Conservation (phyloP, 37 sponge, comb jelly and placozoan genomes). For the Cladorhizidae sp. region DNA sequence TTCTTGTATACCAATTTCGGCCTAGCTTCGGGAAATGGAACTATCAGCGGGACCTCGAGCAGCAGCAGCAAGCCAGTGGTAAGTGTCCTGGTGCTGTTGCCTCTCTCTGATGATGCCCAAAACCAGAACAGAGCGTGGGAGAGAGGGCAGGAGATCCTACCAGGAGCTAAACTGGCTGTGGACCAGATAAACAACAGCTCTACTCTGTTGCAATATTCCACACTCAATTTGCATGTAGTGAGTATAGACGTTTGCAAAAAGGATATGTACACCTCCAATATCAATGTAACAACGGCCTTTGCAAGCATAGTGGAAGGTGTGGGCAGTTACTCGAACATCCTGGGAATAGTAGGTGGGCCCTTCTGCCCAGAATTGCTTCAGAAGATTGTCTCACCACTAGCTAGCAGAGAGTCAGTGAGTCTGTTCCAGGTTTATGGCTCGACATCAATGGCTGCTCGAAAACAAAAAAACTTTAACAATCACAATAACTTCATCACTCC, state of each 20-base stretch:
- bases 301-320: background rate
- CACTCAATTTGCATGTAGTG: background rate
- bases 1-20: too few species aligned
- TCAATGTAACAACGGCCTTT: background rate
- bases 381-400: slow-evolving; percentile 5
- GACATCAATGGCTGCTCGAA: background rate
- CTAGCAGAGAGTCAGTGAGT: slow-evolving; percentile 9
- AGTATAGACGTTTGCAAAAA: background rate
- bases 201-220: background rate
- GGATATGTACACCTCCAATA: background rate
- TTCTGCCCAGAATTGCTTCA: slow-evolving; percentile 7
- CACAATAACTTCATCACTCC: background rate
- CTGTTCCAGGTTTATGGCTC: slow-evolving; percentile 26
- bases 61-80: background rate
- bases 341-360: slow-evolving; percentile 21
- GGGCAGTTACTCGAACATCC: background rate
- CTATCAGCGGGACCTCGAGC: too few species aligned
- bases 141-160: slow-evolving; percentile 35
- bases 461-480: background rate
- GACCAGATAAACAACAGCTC: slow-evolving; percentile 38
- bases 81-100: background rate
- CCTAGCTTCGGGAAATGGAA: too few species aligned
- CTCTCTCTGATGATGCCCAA: background rate
- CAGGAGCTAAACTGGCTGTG: slow-evolving; percentile 34
- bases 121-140: slow-evolving; percentile 18